Evolutionary conservation across 2,797 vertebrate genomes (phyloP), one percentile per base, ranked within the genome.

Genomic region (Schizopygopsis malacanthus): DNA sequence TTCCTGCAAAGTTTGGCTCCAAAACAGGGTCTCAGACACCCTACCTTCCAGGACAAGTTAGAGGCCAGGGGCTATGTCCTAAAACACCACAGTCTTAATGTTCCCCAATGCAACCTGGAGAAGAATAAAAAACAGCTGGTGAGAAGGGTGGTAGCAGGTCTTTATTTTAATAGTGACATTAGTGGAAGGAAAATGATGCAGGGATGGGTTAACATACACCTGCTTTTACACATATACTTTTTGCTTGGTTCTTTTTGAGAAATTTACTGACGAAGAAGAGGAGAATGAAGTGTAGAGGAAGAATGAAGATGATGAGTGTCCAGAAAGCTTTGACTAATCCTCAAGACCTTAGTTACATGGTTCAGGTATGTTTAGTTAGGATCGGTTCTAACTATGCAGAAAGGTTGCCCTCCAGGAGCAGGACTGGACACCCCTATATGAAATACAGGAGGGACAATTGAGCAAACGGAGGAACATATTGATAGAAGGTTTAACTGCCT

Each of bases 401-500:
- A 47, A 43, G 33, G 12, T 13, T 45, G 16, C 5, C n/a, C 79
- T 80, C 16, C 13, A 28, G 59, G 77, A 28, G 43, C 59, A 69
- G 69, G 10, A 80, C 41, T 80, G 41, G 61, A 67, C 43, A 7
- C 41, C 25, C 25, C 6, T 15, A 3, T 10, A 22, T 11, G 69
- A 69, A 25, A 92, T 92, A 90, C 90, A 92, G 89, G 77, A 85
- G 77, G 92, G 87, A 90, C 91, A 86, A 84, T 90, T 88, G 79
- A 90, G 86, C 86, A 43, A 84, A 82, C 18, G 52, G 86, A 84
- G 89, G 89, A 94, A 89, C 91, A 89, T 90, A 92, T 89, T 20
- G 88, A 94, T 94, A 92, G 92, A 93, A 90, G 89, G 91, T 93
- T 94, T 93, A 92, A 86, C 91, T 91, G 91, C 82, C 91, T 92